Evolutionary conservation across 1,140 invertebrate species (phyloP).

Genomic region (Alviniconcha marisindica): DNA sequence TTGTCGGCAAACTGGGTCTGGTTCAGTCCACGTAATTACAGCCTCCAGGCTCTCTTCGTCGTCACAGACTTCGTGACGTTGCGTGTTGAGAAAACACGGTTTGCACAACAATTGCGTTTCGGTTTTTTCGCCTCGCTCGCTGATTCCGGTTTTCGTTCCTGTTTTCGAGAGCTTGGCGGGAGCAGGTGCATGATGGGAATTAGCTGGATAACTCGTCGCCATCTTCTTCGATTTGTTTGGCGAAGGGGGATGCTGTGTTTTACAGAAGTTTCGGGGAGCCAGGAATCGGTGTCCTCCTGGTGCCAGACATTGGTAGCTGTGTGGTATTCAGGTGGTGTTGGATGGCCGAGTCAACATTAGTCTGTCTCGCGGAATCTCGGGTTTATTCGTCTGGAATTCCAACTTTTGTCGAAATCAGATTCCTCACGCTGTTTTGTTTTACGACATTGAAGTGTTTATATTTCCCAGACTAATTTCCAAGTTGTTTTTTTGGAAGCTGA

Average conservation of each 20-base stretch:
- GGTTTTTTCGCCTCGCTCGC: neutral
- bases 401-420: no score
- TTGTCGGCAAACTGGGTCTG: neutral
- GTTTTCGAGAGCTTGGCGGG: neutral
- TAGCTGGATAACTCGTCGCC: slow-evolving; percentile 9
- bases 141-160: neutral
- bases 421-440: no score
- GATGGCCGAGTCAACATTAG: neutral
- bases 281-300: neutral
- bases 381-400: no score
- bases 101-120: slow-evolving; percentile 1
- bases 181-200: slow-evolving; percentile 20
- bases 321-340: no score
- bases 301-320: no score
- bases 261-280: neutral
- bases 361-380: neutral
- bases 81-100: neutral
- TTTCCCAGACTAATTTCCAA: no score
- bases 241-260: neutral
- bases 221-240: slow-evolving; percentile 26
- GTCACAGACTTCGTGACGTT: neutral
- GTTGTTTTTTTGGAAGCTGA: no score
- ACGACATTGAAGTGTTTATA: no score
- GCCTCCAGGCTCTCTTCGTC: neutral
- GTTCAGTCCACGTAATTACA: no score